phyloP scores from a whole-genome alignment of 2,797 vertebrate genomes.

The Eidolon dupreanum region DNA sequence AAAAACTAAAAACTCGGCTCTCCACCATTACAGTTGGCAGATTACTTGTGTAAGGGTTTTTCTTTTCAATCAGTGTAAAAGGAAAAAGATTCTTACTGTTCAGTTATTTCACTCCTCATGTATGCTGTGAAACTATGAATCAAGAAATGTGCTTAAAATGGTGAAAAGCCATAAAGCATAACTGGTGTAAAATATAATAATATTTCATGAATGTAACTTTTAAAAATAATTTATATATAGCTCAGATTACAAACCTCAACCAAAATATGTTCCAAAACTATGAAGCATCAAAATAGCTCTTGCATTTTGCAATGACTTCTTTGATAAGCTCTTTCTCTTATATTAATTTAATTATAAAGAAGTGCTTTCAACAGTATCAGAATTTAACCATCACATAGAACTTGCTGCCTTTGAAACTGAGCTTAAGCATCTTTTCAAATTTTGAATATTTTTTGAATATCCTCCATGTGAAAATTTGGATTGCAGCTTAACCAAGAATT shows the following conservation, averaged over 20 bases:
- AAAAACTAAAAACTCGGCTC: neutral
- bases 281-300: neutral
- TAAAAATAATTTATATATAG: neutral
- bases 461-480: neutral
- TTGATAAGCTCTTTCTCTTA: neutral
- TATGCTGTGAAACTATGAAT: neutral
- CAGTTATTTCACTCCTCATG: neutral
- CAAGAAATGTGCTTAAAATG: slow-evolving; percentile 7
- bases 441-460: neutral
- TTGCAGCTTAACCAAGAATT: neutral
- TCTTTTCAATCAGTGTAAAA: neutral
- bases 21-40: neutral
- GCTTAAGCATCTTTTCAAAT: neutral
- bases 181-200: neutral
- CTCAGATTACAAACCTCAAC: neutral
- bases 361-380: neutral
- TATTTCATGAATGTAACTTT: neutral
- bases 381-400: neutral
- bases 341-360: slow-evolving; percentile 16
- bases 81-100: neutral
- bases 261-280: neutral
- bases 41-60: neutral
- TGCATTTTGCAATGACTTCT: neutral
- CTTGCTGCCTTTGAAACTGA: neutral
- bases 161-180: slow-evolving; percentile 6